Conservation (phyloP, 2,797 vertebrate species). For the Bufotes viridis region DNA sequence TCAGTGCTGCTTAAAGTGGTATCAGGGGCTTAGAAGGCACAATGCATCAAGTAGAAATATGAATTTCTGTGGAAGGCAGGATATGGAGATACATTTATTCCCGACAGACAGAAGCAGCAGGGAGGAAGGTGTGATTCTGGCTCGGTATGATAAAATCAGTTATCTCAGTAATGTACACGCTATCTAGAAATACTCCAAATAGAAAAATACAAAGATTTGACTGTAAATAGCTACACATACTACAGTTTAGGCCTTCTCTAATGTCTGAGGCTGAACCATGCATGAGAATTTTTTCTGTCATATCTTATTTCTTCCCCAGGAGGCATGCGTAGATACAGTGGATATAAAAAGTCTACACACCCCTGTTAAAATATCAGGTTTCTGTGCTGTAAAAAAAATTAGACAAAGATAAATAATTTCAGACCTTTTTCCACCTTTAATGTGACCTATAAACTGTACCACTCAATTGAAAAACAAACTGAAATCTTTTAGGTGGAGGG, state of each 20-base stretch:
- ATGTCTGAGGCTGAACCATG: not conserved
- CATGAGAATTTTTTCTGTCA: too few relatives aligned
- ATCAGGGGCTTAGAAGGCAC: constrained; percentile 15
- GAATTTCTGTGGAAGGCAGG: not conserved
- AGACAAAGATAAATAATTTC: too few relatives aligned
- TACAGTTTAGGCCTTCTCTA: not conserved
- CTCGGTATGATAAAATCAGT: not conserved
- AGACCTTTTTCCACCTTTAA: too few relatives aligned
- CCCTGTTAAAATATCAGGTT: too few relatives aligned
- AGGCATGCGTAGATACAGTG: too few relatives aligned
- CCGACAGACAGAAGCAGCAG: not conserved
- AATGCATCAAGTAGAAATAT: not conserved
- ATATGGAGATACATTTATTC: not conserved
- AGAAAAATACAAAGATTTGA: not conserved
- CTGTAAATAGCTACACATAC: not conserved
- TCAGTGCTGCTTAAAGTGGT: constrained; percentile 62
- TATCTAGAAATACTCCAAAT: not conserved
- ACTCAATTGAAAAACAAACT: too few relatives aligned
- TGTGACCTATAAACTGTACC: too few relatives aligned
- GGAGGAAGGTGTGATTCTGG: not conserved
- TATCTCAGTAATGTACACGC: not conserved
- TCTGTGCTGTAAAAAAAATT: too few relatives aligned
- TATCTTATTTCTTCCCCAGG: too few relatives aligned
- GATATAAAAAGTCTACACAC: too few relatives aligned
- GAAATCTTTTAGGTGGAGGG: too few relatives aligned